These are phyloP conservation scores for Meiosimyza platycephala DNA, from an alignment of 2,888 invertebrate genomes.

Conservation along the genomic window DNA sequence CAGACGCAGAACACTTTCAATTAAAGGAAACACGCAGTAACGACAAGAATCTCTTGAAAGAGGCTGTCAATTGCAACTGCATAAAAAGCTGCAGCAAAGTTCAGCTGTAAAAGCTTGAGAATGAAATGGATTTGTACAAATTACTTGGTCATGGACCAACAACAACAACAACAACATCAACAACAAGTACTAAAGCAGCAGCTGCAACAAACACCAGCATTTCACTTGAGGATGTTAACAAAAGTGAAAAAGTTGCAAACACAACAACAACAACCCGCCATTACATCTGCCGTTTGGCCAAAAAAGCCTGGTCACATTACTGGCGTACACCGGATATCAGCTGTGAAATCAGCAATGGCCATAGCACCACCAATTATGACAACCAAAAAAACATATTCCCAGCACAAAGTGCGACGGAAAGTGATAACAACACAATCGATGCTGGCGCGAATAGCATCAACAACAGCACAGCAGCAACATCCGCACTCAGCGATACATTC, in stretches of 20 bases:
- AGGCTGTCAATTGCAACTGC: too few relatives aligned
- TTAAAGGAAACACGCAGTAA: too few relatives aligned
- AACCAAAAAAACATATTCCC: conserved; percentile 30
- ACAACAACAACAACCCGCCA: not conserved
- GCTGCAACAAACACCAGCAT: not conserved
- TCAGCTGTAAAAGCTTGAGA: conserved; percentile 60
- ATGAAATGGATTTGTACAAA: conserved; percentile 67
- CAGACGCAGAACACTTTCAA: too few relatives aligned
- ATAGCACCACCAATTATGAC: conserved; percentile 33
- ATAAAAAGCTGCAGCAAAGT: too few relatives aligned
- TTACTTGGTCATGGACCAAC: conserved; percentile 63
- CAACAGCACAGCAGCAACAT: conserved; percentile 27
- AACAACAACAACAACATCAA: conserved; percentile 50
- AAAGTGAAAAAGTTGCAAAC: conserved; percentile 5
- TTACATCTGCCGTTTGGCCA: conserved; percentile 13
- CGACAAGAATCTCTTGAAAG: too few relatives aligned
- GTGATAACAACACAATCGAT: conserved; percentile 3
- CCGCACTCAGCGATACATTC: conserved; percentile 54
- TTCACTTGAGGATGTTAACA: not conserved
- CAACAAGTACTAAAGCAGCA: conserved; percentile 29
- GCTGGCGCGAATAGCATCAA: conserved; percentile 10
- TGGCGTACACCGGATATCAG: not conserved
- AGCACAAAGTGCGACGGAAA: too few relatives aligned
- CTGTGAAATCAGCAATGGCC: conserved; percentile 26
- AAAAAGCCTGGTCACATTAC: not conserved